Evolutionary conservation across 2,888 invertebrate genomes (phyloP), one percentile per base, ranked within the genome.

Genomic region (Microctonus aethiopoides): DNA sequence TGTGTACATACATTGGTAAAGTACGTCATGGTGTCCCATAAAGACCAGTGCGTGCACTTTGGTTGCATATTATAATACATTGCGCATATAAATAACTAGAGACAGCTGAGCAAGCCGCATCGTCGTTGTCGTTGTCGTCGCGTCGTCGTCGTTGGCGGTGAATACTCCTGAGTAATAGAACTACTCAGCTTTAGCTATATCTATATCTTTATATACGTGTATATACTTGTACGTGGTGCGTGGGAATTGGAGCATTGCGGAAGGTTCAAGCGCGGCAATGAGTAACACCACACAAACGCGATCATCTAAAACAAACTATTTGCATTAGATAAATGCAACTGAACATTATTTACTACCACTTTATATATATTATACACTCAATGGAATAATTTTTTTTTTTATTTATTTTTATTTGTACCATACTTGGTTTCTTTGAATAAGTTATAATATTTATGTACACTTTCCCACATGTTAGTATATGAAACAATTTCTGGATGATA

Each of bases 191-290:
- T 24, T 22, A n/a, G n/a, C n/a, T n/a, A n/a, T n/a, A n/a, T n/a
- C n/a, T n/a, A n/a, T n/a, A n/a, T n/a, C n/a, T n/a, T n/a, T n/a
- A n/a, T n/a, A n/a, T n/a, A n/a, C n/a, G n/a, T n/a, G n/a, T n/a
- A n/a, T n/a, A n/a, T n/a, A 1, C 22, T 20, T 68, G 56, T 57
- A 34, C 73, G 62, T 74, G 77, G 67, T 75, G 80, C 84, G 82
- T 84, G 84, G 84, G 84, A 84, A 84, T 79, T 83, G 79, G 84
- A 83, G 79, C 84, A 81, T 77, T 81, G 46, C 9, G 16, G 46
- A 5, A 16, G 16, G 9, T 16, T 46, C 7, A 46, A 76, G 74
- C 16, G 76, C 78, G 75, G 74, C 29, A 57, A 59, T 36, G 59
- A 36, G 22, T 7, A 11, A 13, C 16, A 29, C n/a, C 34, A 59